phyloP scores from a whole-genome alignment of 2,113 vertebrate genomes.

The Brachionichthys hirsutus region DNA sequence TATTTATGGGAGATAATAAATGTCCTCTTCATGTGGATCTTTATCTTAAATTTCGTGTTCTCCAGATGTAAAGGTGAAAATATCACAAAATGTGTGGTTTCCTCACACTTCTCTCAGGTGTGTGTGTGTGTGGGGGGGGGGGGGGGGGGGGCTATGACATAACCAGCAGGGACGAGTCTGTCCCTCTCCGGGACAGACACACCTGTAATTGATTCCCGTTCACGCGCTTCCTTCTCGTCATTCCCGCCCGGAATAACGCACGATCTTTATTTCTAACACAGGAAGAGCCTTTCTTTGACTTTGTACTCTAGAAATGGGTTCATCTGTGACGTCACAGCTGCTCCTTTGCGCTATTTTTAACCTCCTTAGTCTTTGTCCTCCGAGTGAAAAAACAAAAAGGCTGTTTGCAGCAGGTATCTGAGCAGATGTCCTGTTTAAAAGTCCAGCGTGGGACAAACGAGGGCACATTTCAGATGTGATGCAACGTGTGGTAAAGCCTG shows the following conservation, averaged over 20 bases:
- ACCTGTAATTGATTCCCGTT: conserved; percentile 65
- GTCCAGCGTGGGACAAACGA: too few species aligned
- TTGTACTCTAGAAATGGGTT: conserved; percentile 15
- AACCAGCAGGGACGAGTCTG: conserved; percentile 64
- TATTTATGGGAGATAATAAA: too few species aligned
- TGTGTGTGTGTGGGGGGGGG: conserved; percentile 33
- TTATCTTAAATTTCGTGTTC: neutral
- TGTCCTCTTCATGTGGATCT: too few species aligned
- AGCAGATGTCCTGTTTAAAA: too few species aligned
- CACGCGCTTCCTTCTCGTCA: conserved; percentile 23
- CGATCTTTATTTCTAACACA: conserved; percentile 7
- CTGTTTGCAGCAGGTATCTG: neutral
- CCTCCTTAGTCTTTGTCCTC: conserved; percentile 15
- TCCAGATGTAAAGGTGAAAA: conserved; percentile 4
- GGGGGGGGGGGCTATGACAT: conserved; percentile 69
- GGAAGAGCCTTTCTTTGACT: too few species aligned
- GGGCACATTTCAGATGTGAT: conserved; percentile 60
- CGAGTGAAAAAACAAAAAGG: conserved; percentile 11
- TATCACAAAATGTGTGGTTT: conserved; percentile 15
- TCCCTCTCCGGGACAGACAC: conserved; percentile 55
- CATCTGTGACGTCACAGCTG: conserved; percentile 36
- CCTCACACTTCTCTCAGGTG: too few species aligned
- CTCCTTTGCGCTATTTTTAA: conserved; percentile 59
- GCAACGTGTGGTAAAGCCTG: conserved; percentile 62
- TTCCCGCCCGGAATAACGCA: conserved; percentile 17